Percentiles rank a stretch among this genome's conserved stretches.
Conservation (phyloP, 1,140 invertebrate species). For the Chymomyza costata region DNA sequence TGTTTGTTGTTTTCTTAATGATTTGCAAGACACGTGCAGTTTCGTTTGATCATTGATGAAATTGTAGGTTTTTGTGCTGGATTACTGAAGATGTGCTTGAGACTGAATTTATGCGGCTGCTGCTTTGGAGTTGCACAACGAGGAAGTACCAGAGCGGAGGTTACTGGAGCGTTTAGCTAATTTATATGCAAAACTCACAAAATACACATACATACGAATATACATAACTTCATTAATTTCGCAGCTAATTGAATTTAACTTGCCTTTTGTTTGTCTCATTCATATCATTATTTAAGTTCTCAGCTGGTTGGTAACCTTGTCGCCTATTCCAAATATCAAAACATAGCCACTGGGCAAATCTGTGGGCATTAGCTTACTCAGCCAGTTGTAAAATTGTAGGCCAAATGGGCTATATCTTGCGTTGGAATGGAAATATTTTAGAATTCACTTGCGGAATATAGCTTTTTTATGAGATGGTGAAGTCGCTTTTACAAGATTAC, state of each 20-base stretch:
- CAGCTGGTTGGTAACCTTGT: slow-evolving; percentile 40
- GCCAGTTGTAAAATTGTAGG: slow-evolving; percentile 19
- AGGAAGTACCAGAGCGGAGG: slow-evolving; percentile 37
- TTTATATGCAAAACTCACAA: too few relatives aligned
- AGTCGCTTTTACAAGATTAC: too few relatives aligned
- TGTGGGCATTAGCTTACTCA: slow-evolving; percentile 1
- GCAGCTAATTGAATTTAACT: slow-evolving; percentile 52
- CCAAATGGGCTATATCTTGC: slow-evolving; percentile 49
- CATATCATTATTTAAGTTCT: slow-evolving; percentile 12
- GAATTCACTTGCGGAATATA: too few relatives aligned
- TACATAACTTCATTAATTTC: slow-evolving; percentile 68
- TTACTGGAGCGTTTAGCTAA: slow-evolving; percentile 65
- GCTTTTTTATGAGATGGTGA: too few relatives aligned
- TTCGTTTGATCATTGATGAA: too few relatives aligned
- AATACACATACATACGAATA: too few relatives aligned
- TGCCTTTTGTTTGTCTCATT: slow-evolving; percentile 15
- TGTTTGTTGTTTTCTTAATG: slow-evolving; percentile 49
- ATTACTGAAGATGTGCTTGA: slow-evolving; percentile 2
- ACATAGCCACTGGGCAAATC: slow-evolving; percentile 12
- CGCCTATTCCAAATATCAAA: slow-evolving; percentile 2
- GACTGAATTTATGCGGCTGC: slow-evolving; percentile 19
- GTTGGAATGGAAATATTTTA: too few relatives aligned
- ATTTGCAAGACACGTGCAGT: slow-evolving; percentile 43
- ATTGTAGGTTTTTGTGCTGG: neutral
- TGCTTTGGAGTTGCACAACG: slow-evolving; percentile 34